Evolutionary conservation across 1,140 invertebrate species (phyloP), one percentile per base, ranked within the genome.

Genomic region (Maniola jurtina): DNA sequence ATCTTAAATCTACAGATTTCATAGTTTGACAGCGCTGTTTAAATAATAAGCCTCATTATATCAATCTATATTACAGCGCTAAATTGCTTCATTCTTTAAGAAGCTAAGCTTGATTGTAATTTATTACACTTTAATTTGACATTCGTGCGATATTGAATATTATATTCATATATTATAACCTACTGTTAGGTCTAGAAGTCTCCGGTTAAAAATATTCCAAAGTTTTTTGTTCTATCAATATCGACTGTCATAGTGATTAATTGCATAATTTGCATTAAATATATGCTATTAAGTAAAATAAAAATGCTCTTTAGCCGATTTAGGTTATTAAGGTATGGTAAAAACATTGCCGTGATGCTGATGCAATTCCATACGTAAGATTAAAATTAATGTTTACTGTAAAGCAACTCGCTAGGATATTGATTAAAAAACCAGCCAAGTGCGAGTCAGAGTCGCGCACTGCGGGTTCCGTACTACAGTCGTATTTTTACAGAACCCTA

Each of bases 41-140:
- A 64, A 64, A 64, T 64, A 64, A 63, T 60, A 45, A 58, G 42
- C 25, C 35, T 50, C n/a, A 48, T 63, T 58, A 69, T 69, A 64
- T 61, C n/a, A 61, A 69, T 64, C 57, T 61, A 33, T 36, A 15
- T 34, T 61, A 50, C 48, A 64, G 50, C 67, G 50, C 62, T 56
- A 7, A 13, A 56, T 47, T 57, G 67, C 67, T 64, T 64, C 40
- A 45, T 52, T 56, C 33, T 36, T 11, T 35, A 11, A 16, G 35
- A 33, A 25, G 25, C 11, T 57, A 40, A 69, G 50, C 38, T 69
- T 61, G 67, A 64, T 69, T 69, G 52, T 61, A 56, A 64, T 69
- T 64, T 64, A 69, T 69, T 69, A 69, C 42, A 50, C 58, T 61
- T 61, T 69, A 64, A 69, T 69, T 61, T 69, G 62, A 61, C 67